A percentile compares a stretch with the other conserved stretches of the same genome.
These are phyloP conservation scores for Drosophila rufa DNA, from an alignment of 1,140 invertebrate species.

Conservation along the genomic window DNA sequence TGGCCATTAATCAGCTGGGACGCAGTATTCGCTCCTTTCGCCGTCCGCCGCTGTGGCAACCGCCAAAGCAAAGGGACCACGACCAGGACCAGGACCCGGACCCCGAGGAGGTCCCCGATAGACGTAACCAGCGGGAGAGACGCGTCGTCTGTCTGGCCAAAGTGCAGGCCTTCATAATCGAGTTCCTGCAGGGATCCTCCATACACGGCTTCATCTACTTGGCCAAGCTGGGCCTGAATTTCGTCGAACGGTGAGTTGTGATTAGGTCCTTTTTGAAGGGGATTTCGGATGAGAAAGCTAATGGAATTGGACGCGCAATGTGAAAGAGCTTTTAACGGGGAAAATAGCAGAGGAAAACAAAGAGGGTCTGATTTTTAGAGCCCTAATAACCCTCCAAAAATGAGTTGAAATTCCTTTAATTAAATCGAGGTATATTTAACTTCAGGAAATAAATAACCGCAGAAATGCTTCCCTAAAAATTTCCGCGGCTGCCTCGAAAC, in stretches of 20 bases:
- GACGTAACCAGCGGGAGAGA: neutral
- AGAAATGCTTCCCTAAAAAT: neutral
- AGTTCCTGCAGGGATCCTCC: conserved; percentile 79
- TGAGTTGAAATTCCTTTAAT: neutral
- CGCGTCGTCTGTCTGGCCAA: conserved; percentile 52
- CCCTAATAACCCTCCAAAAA: neutral
- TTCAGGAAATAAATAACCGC: neutral
- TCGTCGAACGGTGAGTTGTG: conserved; percentile 77
- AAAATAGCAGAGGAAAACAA: neutral
- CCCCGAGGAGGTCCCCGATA: conserved; percentile 1
- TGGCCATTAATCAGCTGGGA: conserved; percentile 59
- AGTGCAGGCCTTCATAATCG: conserved; percentile 74
- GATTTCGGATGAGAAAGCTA: conserved; percentile 4
- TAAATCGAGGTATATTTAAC: neutral
- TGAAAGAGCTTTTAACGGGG: neutral
- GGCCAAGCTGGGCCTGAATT: conserved; percentile 77
- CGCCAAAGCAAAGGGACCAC: conserved; percentile 2
- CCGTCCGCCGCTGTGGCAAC: conserved; percentile 70
- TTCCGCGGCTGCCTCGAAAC: neutral
- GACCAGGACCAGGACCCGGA: neutral
- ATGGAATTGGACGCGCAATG: conserved; percentile 20
- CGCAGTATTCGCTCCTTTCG: conserved; percentile 70
- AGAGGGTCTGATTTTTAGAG: neutral
- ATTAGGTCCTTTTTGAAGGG: neutral
- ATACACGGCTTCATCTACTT: conserved; percentile 84